Evolutionary conservation across 2,113 vertebrate genomes (phyloP).

Genomic region (Jaculus jaculus): DNA sequence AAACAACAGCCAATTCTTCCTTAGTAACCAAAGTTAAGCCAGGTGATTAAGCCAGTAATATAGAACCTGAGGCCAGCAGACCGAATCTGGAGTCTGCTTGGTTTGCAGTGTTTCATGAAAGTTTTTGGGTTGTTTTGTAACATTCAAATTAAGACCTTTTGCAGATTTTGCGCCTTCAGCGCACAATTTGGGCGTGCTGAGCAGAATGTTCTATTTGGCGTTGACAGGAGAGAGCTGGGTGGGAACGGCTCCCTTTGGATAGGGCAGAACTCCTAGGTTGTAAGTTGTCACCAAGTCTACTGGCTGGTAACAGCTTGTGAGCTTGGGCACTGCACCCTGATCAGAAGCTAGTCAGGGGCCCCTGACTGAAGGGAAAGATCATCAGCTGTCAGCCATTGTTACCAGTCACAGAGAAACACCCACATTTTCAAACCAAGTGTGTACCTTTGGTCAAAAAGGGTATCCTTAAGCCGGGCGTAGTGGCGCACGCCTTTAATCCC

Average conservation of each 20-base stretch:
- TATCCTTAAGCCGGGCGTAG: neutral
- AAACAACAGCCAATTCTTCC: neutral
- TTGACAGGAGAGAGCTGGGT: neutral
- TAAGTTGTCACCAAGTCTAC: neutral
- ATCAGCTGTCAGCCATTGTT: neutral
- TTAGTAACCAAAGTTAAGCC: neutral
- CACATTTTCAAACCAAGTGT: neutral
- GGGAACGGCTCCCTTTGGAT: neutral
- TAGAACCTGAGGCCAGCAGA: neutral
- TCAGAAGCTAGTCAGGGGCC: neutral
- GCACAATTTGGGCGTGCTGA: neutral
- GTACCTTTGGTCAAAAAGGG: neutral
- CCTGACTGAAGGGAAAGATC: neutral
- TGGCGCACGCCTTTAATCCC: too few relatives aligned
- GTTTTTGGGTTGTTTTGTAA: neutral
- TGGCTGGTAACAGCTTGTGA: neutral
- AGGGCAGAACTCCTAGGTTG: too few relatives aligned
- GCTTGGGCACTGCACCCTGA: neutral
- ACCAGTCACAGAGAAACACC: neutral
- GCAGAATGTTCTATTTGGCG: neutral
- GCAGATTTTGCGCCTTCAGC: slow-evolving; percentile 3
- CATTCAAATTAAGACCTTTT: neutral
- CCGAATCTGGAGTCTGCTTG: neutral
- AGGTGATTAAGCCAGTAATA: too few relatives aligned
- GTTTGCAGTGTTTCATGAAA: neutral